Base-by-base conservation (phyloP, 2,113 vertebrate species). In the Myodes glareolus region DNA sequence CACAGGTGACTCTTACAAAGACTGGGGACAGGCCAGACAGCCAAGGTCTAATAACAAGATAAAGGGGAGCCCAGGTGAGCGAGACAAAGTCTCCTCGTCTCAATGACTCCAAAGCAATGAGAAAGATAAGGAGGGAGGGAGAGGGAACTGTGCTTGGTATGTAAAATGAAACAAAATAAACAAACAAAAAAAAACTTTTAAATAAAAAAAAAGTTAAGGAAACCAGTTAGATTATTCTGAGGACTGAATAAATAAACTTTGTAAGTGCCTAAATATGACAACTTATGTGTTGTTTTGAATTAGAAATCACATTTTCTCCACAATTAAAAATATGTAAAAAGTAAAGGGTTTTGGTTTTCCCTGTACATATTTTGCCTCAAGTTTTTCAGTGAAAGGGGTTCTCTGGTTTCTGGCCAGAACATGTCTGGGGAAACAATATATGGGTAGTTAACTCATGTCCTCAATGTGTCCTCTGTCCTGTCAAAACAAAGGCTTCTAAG, bases 261-360 rank as follows among this genome's bases (percentile, higher is more conserved):
- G 0, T 39, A 86, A 76, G 36, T 82, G 42, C 31, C 88, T 81
- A 45, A 72, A 5, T 39, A 50, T 63, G 36, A 90, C 45, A 80
- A 65, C 25, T 68, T 72, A 90, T 90, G 65, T 50, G 63, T 80
- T 81, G 70, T 52, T 84, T 61, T 84, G 75, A 82, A 90, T 78
- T 75, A 90, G 80, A 87, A 85, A 95, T 33, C 39, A 68, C 3
- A 42, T 42, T 82, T 75, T 17, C 3, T 55, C 50, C 29, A 77
- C 33, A 94, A 39, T n/a, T 81, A 95, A 92, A 94, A 65, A 65
- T 85, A 67, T 88, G 78, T 75, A 93, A 91, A 91, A 91, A 97
- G 76, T 47, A 95, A 97, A 94, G 80, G 25, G 65, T 77, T 85
- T 89, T 91, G 52, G 81, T 92, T 96, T 93, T 67, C 77, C 73